Conservation (phyloP, 1,140 invertebrate species). For the Drosophila willistoni region DNA sequence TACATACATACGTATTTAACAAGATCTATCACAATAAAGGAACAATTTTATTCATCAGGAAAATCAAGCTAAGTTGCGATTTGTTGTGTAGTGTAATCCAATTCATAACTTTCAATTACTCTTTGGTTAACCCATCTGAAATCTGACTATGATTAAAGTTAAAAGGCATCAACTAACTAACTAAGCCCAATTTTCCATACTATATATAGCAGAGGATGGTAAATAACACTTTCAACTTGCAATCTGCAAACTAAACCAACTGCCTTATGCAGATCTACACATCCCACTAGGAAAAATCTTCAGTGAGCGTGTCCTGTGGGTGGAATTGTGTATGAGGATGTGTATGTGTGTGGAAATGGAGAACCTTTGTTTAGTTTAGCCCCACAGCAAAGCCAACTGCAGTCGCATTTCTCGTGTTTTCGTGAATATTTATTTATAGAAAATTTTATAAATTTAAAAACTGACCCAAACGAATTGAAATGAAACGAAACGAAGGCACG, state of each 20-base stretch:
- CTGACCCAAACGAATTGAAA: conserved; percentile 18
- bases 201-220: too few species aligned
- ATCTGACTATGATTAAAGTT: too few species aligned
- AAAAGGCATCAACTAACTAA: too few species aligned
- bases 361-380: conserved; percentile 62
- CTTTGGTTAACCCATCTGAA: too few species aligned
- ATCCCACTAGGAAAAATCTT: conserved; percentile 2
- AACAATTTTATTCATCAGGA: too few species aligned
- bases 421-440: conserved; percentile 57
- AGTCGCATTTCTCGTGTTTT: conserved; percentile 41
- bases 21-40: too few species aligned
- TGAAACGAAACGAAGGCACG: conserved; percentile 27
- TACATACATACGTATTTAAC: too few species aligned
- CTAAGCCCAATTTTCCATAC: too few species aligned
- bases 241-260: background rate
- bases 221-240: conserved; percentile 8
- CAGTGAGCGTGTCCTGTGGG: conserved; percentile 20
- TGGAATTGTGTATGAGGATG: background rate
- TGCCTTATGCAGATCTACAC: conserved; percentile 7
- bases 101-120: too few species aligned
- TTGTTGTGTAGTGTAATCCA: too few species aligned
- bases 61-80: too few species aligned
- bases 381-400: conserved; percentile 62
- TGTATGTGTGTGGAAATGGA: conserved; percentile 16
- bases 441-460: conserved; percentile 68